Evolutionary conservation across 1,140 invertebrate genomes (phyloP).

Genomic region (Chironomus striatipennis): DNA sequence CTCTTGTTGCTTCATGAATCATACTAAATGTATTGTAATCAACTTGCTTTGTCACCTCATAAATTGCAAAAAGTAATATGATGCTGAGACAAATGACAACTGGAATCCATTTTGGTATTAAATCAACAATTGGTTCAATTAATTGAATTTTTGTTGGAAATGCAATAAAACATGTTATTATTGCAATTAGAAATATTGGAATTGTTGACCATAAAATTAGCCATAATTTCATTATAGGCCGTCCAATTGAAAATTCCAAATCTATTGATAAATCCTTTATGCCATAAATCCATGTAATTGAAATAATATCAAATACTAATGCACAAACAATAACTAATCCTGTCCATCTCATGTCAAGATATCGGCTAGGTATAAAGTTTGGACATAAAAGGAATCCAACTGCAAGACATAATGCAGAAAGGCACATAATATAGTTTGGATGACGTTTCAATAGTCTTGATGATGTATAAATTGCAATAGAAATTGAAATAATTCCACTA

Average conservation of each 20-base stretch:
- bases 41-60: slow-evolving; percentile 38
- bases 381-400: slow-evolving; percentile 36
- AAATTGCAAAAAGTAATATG: slow-evolving; percentile 33
- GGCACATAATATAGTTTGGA: slow-evolving; percentile 38
- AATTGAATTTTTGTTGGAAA: slow-evolving; percentile 24
- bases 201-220: slow-evolving; percentile 36
- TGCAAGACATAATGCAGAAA: slow-evolving; percentile 35
- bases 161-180: slow-evolving; percentile 39
- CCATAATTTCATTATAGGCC: slow-evolving; percentile 38
- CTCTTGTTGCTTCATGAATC: slow-evolving; percentile 39
- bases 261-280: slow-evolving; percentile 40
- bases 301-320: slow-evolving; percentile 37
- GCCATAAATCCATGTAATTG: slow-evolving; percentile 39
- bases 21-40: slow-evolving; percentile 41
- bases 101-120: slow-evolving; percentile 38
- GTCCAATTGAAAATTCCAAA: slow-evolving; percentile 38
- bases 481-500: slow-evolving; percentile 34
- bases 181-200: slow-evolving; percentile 35
- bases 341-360: slow-evolving; percentile 36
- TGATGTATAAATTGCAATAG: slow-evolving; percentile 36
- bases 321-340: slow-evolving; percentile 36
- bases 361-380: slow-evolving; percentile 34
- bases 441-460: slow-evolving; percentile 35
- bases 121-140: slow-evolving; percentile 35
- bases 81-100: slow-evolving; percentile 35